Evolutionary conservation across 2,797 vertebrate genomes (phyloP).

Genomic region (Epinephelus coioides): DNA sequence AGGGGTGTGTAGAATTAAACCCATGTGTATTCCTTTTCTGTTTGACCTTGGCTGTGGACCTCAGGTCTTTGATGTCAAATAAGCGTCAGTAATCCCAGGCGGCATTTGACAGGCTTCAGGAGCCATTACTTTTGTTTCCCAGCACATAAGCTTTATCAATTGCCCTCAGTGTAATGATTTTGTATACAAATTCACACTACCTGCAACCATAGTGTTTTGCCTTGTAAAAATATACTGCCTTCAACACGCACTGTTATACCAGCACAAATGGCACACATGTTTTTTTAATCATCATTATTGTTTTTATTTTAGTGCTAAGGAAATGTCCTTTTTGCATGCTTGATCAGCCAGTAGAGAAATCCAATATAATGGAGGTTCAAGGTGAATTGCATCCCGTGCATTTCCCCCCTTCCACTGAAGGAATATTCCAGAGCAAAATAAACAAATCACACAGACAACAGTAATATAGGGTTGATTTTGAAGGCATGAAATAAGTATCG

Average conservation of each 20-base stretch:
- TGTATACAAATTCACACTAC: constrained; percentile 82
- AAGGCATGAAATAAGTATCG: constrained; percentile 92
- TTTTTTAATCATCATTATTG: constrained; percentile 91
- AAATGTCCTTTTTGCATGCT: constrained; percentile 97
- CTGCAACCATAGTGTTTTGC: constrained; percentile 67
- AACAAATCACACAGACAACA: constrained; percentile 90
- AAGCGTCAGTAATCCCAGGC: constrained; percentile 80
- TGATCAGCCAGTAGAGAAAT: constrained; percentile 98
- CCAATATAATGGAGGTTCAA: constrained; percentile 93
- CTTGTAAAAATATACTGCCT: constrained; percentile 85
- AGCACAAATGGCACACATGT: constrained; percentile 84
- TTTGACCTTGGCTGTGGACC: constrained; percentile 86
- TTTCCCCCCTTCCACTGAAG: constrained; percentile 75
- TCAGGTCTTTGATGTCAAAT: constrained; percentile 82
- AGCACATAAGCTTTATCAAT: constrained; percentile 84
- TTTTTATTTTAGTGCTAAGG: constrained; percentile 90
- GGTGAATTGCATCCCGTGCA: constrained; percentile 91
- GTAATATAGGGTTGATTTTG: constrained; percentile 90
- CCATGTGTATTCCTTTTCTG: constrained; percentile 76
- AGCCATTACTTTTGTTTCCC: constrained; percentile 85
- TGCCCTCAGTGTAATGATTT: constrained; percentile 84
- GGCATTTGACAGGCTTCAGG: constrained; percentile 81
- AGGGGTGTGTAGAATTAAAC: constrained; percentile 83
- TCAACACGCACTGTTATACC: constrained; percentile 71
- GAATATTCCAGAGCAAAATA: constrained; percentile 87